Conservation (phyloP, 64 coral and sea anemone species). For the Montipora foliosa region DNA sequence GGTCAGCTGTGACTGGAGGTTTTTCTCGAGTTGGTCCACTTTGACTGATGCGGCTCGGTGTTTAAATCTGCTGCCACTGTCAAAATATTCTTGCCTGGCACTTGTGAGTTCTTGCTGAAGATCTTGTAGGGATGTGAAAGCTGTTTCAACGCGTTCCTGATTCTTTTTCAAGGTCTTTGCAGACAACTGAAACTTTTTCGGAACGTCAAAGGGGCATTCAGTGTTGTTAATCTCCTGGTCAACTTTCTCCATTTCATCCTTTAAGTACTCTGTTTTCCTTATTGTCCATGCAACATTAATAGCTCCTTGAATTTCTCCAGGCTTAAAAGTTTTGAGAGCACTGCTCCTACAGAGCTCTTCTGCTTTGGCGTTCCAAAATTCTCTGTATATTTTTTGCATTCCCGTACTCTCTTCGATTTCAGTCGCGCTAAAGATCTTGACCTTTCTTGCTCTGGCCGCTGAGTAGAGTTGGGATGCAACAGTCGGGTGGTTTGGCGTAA, state of each 20-base stretch:
- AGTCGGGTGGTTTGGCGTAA: not conserved
- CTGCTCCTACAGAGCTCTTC: conserved; percentile 51
- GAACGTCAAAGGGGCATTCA: not conserved
- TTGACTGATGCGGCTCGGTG: not conserved
- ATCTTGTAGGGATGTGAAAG: not conserved
- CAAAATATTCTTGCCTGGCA: conserved; percentile 15
- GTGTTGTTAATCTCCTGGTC: not conserved
- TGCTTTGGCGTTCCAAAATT: conserved; percentile 56
- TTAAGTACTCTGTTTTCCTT: conserved; percentile 34
- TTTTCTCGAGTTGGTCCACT: conserved; percentile 1
- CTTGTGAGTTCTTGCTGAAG: not conserved
- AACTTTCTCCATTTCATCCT: conserved; percentile 36
- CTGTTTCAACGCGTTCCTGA: conserved; percentile 14
- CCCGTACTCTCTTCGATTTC: conserved; percentile 46
- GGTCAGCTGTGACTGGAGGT: conserved; percentile 4
- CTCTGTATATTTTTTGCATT: conserved; percentile 50
- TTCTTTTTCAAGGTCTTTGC: conserved; percentile 27
- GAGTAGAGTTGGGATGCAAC: conserved; percentile 2
- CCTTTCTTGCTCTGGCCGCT: conserved; percentile 44
- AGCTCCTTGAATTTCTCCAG: conserved; percentile 51
- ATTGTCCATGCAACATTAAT: conserved; percentile 59
- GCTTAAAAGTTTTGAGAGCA: conserved; percentile 42
- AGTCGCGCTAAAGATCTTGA: conserved; percentile 41
- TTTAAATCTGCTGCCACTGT: not conserved
- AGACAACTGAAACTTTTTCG: conserved; percentile 1